Evolutionary conservation across 2,888 invertebrate genomes (phyloP), one percentile per base, ranked within the genome.

Genomic region (Opisthograptis luteolata): DNA sequence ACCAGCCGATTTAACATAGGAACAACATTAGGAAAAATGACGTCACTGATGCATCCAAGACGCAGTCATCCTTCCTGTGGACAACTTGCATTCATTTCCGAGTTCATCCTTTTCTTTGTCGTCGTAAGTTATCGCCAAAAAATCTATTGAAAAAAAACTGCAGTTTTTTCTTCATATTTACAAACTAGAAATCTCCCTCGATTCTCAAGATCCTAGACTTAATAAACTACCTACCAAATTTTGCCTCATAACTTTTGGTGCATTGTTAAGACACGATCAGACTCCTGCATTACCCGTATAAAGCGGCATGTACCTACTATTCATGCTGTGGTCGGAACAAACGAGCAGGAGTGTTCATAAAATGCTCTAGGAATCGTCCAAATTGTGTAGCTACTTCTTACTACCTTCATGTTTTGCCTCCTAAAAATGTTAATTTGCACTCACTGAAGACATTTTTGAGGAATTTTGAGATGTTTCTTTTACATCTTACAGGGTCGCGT

Each of bases 221-320:
- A 49, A 31, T 41, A 32, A 28, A 42, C 39, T 36, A 42, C 24
- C 32, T 31, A 32, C 36, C 20, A n/a, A 20, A 36, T 28, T 47
- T 55, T 37, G 27, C 36, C 49, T 35, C 51, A 28, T 54, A 48
- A 46, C 51, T 54, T 36, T 37, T 25, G 24, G 25, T 44, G 49
- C 58, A 55, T 55, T 55, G 52, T 55, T 45, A 35, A 42, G 25
- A 45, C 42, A 39, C 43, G 45, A 45, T 57, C 45, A 45, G 42
- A 56, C 53, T 50, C 52, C 47, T 20, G 30, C 41, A 24, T 15
- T 27, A 35, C 13, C 8, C 22, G 13, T 39, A 32, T 47, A 41
- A 39, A 27, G 17, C 13, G 27, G 37, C 32, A 42, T 41, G 20
- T n/a, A n/a, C n/a, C n/a, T n/a, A n/a, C n/a, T 41, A 52, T 41